phyloP scores from a whole-genome alignment of 2,888 invertebrate species.

The Chymomyza caudatula region DNA sequence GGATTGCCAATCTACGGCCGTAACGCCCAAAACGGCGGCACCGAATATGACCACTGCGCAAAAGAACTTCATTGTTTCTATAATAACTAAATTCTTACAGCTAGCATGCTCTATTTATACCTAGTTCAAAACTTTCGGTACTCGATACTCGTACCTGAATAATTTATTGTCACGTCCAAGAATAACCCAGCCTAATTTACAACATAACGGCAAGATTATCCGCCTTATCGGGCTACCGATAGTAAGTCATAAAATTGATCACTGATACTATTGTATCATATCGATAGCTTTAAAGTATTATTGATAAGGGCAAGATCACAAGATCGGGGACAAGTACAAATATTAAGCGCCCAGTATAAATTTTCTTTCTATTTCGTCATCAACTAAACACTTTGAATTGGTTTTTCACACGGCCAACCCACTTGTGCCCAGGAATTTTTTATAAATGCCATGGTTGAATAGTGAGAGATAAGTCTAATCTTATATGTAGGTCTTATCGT shows the following conservation, averaged over 20 bases:
- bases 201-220: not conserved
- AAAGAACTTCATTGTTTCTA: constrained; percentile 48
- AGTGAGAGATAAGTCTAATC: not conserved
- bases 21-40: constrained; percentile 39
- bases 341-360: not conserved
- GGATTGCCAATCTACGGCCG: constrained; percentile 52
- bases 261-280: too few relatives aligned
- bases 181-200: not conserved
- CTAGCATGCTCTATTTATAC: not conserved
- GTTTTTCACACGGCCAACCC: not conserved
- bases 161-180: not conserved
- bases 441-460: too few relatives aligned
- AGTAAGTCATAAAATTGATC: not conserved
- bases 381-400: not conserved
- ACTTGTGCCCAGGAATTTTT: too few relatives aligned
- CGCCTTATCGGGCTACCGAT: not conserved
- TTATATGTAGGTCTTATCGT: too few relatives aligned
- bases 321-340: not conserved
- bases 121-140: not conserved
- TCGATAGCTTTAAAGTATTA: too few relatives aligned
- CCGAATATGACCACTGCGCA: constrained; percentile 41
- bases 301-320: too few relatives aligned
- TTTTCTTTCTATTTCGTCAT: not conserved
- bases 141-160: not conserved
- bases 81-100: not conserved